Base-by-base conservation (phyloP, 2,797 vertebrate species). In the Takifugu ocellatus region DNA sequence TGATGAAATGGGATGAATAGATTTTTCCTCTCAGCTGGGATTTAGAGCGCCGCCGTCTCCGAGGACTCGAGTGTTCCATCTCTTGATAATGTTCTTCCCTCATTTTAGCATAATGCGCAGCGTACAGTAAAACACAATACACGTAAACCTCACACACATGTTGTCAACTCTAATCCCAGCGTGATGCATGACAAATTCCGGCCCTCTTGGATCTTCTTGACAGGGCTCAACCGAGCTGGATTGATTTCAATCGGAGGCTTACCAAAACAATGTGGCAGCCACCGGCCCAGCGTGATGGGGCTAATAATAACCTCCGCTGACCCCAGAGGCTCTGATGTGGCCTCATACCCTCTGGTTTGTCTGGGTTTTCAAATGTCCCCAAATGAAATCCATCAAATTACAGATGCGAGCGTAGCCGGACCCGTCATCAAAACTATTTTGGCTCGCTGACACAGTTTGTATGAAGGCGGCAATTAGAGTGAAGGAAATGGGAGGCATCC, bases 321-420 rank as follows among this genome's bases (percentile, higher is more conserved):
- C 77, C 62, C 6, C 71, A 21, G 1, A 11, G 59, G 54, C 80
- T 86, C 69, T 82, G 79, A 86, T 89, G 86, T 87, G 87, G 90
- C 74, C 75, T 64, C 69, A 54, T 73, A 76, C 59, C 70, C 78
- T 72, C 69, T 78, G 82, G 75, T 78, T 76, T 56, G 70, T 77
- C 75, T 84, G 82, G 76, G 72, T 88, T 74, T 88, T 89, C 74
- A 81, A 63, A 64, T 75, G 74, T 84, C 83, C 84, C 74, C 68
- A 72, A 72, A 79, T 82, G 75, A 80, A 83, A 84, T 63, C 80
- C 82, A 77, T 85, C 77, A 88, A 87, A 87, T 90, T 87, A 88
- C 82, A 86, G 87, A 88, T 78, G 80, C 82, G 82, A 79, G 70
- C 44, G 49, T 74, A 58, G 62, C 70, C 60, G 76, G 75, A 81